Evolutionary conservation across 2,113 vertebrate genomes (phyloP), one percentile per base, ranked within the genome.

Genomic region (Ailuropoda melanoleuca): DNA sequence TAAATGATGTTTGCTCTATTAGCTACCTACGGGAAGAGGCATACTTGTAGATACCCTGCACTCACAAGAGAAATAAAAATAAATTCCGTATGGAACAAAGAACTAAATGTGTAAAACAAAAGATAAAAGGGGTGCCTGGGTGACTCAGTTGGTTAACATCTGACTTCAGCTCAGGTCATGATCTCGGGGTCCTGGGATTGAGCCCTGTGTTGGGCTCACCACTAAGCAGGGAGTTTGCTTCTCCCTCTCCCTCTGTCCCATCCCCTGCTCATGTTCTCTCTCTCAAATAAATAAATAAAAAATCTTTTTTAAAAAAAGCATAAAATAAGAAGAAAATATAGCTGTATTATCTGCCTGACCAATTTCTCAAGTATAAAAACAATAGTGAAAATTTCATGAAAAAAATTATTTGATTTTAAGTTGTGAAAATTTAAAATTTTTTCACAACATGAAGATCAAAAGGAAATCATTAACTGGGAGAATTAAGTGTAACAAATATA

Each of bases 401-500:
- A 86, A 66, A 92, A 26, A 55, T 24, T 2, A 26, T 83, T 62
- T 87, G 4, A 64, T 53, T 83, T 93, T 29, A 93, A 72, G 83
- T 24, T 72, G 3, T 64, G 21, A 93, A 96, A 62, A 53, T 17
- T 8, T 37, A 39, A 86, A 94, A 39, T 6, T 64, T 83, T 21
- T 48, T 81, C 55, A 50, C 74, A 85, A 84, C 53, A 72, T 88
- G 46, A 88, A 88, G 83, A 94, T 88, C 12, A 68, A 80, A 92
- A 88, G 50, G 10, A 92, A 95, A 68, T 56, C 17, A 56, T 70
- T 77, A 91, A 39, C 43, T 66, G 34, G 19, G 24, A 19, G 29
- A 92, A 93, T 72, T 81, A 88, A 86, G 21, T 43, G 83, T 53
- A 58, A 75, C 46, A 90, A 66, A 90, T 66, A 17, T 82, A 58